A percentile compares a stretch with the other conserved stretches of the same genome.
These are phyloP conservation scores for Smittia sp. DNA, from an alignment of 2,888 invertebrate genomes.

Conservation along the genomic window DNA sequence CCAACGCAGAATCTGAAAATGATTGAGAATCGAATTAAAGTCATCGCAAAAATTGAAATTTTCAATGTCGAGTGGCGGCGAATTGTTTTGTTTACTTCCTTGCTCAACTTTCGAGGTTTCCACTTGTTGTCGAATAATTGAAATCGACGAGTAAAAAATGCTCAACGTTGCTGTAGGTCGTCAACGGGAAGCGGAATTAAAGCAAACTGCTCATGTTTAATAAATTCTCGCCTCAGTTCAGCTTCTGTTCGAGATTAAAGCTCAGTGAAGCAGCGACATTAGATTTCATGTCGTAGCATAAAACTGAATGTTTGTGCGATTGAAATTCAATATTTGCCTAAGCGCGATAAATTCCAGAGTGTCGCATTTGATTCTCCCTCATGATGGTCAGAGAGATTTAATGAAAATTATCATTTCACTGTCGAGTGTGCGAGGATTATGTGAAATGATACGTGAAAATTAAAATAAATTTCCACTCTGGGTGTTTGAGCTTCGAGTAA, in stretches of 20 bases:
- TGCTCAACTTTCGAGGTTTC: neutral
- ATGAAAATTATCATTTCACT: conserved; percentile 35
- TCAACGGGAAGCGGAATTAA: neutral
- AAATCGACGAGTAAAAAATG: neutral
- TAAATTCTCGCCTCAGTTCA: neutral
- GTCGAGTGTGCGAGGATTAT: neutral
- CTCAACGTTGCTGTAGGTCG: conserved; percentile 21
- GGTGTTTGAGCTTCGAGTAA: neutral
- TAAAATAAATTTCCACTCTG: neutral
- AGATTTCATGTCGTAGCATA: neutral
- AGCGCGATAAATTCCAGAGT: neutral
- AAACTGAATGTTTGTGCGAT: neutral
- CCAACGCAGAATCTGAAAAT: conserved; percentile 90
- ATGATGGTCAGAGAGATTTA: conserved; percentile 14
- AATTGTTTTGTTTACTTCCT: neutral
- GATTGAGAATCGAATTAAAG: neutral
- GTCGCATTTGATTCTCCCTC: neutral
- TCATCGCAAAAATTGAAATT: neutral
- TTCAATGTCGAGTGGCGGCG: neutral
- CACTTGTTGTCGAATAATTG: neutral
- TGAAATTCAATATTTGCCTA: conserved; percentile 6
- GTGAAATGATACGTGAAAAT: conserved; percentile 36
- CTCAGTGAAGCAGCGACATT: neutral
- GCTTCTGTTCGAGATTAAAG: neutral
- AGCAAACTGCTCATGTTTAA: neutral